A percentile compares a stretch with the other conserved stretches of the same genome.
These are phyloP conservation scores for Leptopilina myrica DNA, from an alignment of 2,888 invertebrate genomes.

Conservation along the genomic window DNA sequence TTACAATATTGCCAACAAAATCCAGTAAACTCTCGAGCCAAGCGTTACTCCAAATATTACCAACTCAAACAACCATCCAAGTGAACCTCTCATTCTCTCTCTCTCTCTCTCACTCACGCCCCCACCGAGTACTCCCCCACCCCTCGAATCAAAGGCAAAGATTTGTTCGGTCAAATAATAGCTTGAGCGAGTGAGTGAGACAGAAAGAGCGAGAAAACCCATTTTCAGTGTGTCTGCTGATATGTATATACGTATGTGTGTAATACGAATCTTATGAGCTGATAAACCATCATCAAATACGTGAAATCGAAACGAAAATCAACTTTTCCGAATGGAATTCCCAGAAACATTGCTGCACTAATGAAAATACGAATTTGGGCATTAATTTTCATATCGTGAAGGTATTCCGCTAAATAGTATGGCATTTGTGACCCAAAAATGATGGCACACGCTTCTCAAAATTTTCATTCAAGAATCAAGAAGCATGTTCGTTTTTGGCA, in stretches of 20 bases:
- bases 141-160: slow-evolving; percentile 69
- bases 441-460: too few species aligned
- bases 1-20: slow-evolving; percentile 71
- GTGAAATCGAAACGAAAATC: not conserved
- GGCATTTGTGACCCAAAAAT: too few species aligned
- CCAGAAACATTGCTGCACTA: not conserved
- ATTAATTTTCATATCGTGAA: too few species aligned
- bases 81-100: slow-evolving; percentile 55
- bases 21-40: slow-evolving; percentile 68
- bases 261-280: slow-evolving; percentile 4
- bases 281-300: slow-evolving; percentile 26
- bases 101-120: not conserved
- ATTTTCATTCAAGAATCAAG: too few species aligned
- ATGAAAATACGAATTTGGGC: not conserved
- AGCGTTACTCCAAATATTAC: slow-evolving; percentile 72
- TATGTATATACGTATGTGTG: not conserved
- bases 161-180: slow-evolving; percentile 72
- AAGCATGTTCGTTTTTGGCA: too few species aligned
- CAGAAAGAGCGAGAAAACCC: slow-evolving; percentile 47
- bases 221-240: slow-evolving; percentile 2
- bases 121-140: slow-evolving; percentile 43
- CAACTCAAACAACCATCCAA: slow-evolving; percentile 68
- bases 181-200: slow-evolving; percentile 61
- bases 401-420: too few species aligned
- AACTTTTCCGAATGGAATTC: not conserved